These are phyloP conservation scores for Parauchenoglanis punctatus DNA, from an alignment of 2,797 vertebrate genomes.

Conservation along the genomic window DNA sequence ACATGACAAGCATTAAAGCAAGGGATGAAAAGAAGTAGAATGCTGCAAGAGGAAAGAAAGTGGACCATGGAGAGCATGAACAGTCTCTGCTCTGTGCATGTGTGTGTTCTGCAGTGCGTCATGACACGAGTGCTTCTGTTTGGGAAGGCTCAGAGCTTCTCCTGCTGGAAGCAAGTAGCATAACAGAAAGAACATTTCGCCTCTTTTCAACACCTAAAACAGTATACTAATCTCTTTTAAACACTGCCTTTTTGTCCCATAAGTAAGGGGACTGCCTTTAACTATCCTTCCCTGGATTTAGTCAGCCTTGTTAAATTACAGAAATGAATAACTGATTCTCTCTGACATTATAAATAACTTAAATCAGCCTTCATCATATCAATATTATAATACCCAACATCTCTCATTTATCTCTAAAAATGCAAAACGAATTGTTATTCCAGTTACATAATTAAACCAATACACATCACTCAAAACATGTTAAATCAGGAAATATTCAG, in stretches of 20 bases:
- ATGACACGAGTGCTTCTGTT: constrained; percentile 18
- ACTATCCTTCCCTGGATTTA: constrained; percentile 9
- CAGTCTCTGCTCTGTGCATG: not conserved
- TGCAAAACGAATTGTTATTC: not conserved
- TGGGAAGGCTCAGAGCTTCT: constrained; percentile 49
- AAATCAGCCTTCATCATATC: not conserved
- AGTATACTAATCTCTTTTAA: constrained; percentile 9
- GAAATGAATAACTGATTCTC: constrained; percentile 5
- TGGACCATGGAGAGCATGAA: not conserved
- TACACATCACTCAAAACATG: not conserved
- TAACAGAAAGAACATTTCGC: constrained; percentile 33
- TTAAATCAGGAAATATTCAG: not conserved
- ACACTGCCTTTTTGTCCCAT: not conserved
- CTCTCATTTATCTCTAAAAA: not conserved
- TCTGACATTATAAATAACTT: not conserved
- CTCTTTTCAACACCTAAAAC: not conserved
- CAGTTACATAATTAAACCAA: not conserved
- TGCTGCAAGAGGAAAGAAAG: not conserved
- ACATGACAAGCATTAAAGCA: constrained; percentile 11
- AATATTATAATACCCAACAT: not conserved
- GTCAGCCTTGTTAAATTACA: not conserved
- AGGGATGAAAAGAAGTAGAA: not conserved
- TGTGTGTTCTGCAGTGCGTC: constrained; percentile 30
- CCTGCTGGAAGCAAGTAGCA: constrained; percentile 57
- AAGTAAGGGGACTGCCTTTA: not conserved